phyloP scores from a whole-genome alignment of 1,140 invertebrate species.

The Aplysia californica region DNA sequence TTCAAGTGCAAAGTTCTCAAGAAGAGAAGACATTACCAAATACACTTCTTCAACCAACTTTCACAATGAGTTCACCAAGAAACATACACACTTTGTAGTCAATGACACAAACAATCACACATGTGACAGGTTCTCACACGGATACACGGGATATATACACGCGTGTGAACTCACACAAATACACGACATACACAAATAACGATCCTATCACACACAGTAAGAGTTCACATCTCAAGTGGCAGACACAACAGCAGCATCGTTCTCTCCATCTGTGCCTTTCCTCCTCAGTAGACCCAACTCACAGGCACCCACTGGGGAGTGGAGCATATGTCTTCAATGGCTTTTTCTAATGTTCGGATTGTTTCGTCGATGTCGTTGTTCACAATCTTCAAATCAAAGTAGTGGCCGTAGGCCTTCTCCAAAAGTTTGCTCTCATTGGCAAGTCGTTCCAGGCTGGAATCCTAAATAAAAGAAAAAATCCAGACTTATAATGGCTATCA shows the following conservation, averaged over 20 bases:
- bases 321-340: constrained; percentile 89
- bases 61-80: too few relatives aligned
- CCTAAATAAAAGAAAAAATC: constrained; percentile 48
- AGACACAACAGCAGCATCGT: background rate
- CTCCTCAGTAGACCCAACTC: constrained; percentile 69
- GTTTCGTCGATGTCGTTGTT: constrained; percentile 99
- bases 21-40: too few relatives aligned
- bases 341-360: constrained; percentile 88
- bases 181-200: too few relatives aligned
- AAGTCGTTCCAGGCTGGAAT: constrained; percentile 92
- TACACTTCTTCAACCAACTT: too few relatives aligned
- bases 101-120: too few relatives aligned
- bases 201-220: background rate
- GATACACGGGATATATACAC: too few relatives aligned
- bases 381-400: constrained; percentile 97
- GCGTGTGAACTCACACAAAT: too few relatives aligned
- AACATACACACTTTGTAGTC: too few relatives aligned
- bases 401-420: constrained; percentile 95
- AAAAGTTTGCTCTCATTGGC: constrained; percentile 96
- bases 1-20: too few relatives aligned
- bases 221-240: background rate
- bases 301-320: constrained; percentile 91
- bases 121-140: too few relatives aligned
- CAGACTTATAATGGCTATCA: too few relatives aligned
- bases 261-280: too few relatives aligned